Evolutionary conservation across 2,888 invertebrate species (phyloP).

Genomic region (Thera britannica): DNA sequence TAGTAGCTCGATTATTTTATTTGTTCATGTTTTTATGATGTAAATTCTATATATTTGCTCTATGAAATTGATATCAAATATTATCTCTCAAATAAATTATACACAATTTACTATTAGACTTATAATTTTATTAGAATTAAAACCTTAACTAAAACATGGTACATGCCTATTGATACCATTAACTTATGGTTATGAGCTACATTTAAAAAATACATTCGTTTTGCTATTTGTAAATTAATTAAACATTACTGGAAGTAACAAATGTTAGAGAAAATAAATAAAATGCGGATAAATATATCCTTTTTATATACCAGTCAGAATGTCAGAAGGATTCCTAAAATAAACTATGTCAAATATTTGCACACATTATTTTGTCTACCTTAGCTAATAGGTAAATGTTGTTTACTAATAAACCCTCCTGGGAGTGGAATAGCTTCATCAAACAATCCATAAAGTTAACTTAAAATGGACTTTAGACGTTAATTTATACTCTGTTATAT

Average conservation of each 20-base stretch:
- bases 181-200: slow-evolving; percentile 15
- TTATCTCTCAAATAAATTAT: slow-evolving; percentile 57
- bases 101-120: slow-evolving; percentile 57
- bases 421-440: slow-evolving; percentile 57
- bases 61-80: background rate
- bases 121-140: slow-evolving; percentile 69
- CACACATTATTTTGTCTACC: slow-evolving; percentile 22
- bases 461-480: slow-evolving; percentile 61
- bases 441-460: slow-evolving; percentile 67
- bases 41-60: background rate
- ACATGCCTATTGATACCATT: slow-evolving; percentile 46
- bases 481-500: slow-evolving; percentile 70
- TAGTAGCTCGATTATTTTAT: background rate
- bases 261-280: slow-evolving; percentile 19
- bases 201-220: slow-evolving; percentile 21
- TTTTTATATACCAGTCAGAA: slow-evolving; percentile 14
- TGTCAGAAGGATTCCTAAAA: slow-evolving; percentile 17
- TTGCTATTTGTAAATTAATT: slow-evolving; percentile 9
- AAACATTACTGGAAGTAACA: slow-evolving; percentile 15
- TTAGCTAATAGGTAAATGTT: slow-evolving; percentile 14
- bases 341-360: slow-evolving; percentile 25
- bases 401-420: slow-evolving; percentile 26
- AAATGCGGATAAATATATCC: slow-evolving; percentile 9
- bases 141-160: slow-evolving; percentile 69
- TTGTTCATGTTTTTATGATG: background rate